Base-by-base conservation (phyloP, 2,113 vertebrate species). In the Crypturellus undulatus region DNA sequence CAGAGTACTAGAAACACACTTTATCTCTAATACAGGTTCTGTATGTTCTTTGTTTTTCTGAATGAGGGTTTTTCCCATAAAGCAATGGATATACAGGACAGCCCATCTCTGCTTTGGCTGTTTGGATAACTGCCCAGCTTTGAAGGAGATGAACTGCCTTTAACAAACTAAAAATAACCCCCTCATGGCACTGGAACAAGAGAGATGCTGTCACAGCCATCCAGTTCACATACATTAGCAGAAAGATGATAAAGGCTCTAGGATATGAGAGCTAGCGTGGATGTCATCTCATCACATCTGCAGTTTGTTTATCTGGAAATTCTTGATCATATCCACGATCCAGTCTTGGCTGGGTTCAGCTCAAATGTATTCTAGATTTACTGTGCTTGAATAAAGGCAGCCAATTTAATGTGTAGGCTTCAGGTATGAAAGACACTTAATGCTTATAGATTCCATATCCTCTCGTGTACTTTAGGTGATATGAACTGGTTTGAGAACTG, bases 91-190 rank as follows among this genome's bases (percentile, higher is more conserved):
- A 95, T 94, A 90, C 42, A 87, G 94, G 93, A 88, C 96, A 95
- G 94, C 87, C 80, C 97, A 93, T 85, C 94, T 97, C 95, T 98
- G 80, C 81, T 96, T 96, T 77, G 87, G 92, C 93, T 97, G 93
- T 90, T 96, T 96, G 92, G 93, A 96, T 94, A 96, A 95, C 91
- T 97, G 97, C 95, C 96, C 94, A 38, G 93, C 94, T 97, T 94
- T 96, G 94, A 96, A 97, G 97, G 92, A 97, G 97, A 96, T 85
- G 59, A 96, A 88, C 93, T 94, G 94, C 93, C 93, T 96, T 96
- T 92, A 95, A 93, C 90, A 92, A 92, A 80, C 93, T 97, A 94
- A 96, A 97, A 97, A 96, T 94, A 96, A 88, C 86, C 92, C 89
- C 64, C 83, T 92, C 84, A 36, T 94, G 96, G 93, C 86, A 78